Evolutionary conservation across 2,797 vertebrate species (phyloP).

Genomic region (Agapornis canus): DNA sequence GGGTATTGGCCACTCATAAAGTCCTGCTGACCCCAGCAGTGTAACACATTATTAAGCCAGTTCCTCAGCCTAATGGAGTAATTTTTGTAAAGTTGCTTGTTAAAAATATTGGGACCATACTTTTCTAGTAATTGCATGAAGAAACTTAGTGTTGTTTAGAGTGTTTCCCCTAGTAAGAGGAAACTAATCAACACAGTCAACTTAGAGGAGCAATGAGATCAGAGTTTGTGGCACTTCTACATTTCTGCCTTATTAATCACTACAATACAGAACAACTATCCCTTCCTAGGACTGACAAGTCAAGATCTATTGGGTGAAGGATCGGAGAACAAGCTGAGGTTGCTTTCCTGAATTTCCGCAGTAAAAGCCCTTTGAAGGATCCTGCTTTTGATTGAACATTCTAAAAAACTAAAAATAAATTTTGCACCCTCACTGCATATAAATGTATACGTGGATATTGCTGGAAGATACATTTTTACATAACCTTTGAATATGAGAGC

Average conservation of each 20-base stretch:
- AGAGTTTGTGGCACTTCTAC: neutral
- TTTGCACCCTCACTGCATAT: neutral
- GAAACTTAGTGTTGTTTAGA: neutral
- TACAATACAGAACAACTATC: neutral
- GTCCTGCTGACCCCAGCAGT: neutral
- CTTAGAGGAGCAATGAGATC: neutral
- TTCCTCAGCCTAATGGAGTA: neutral
- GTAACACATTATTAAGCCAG: neutral
- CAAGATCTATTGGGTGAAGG: neutral
- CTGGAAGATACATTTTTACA: neutral
- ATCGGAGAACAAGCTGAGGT: neutral
- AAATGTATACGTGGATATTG: neutral
- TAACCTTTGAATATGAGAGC: neutral
- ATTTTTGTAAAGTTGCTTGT: neutral
- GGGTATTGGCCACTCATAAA: neutral
- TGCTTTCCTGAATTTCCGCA: neutral
- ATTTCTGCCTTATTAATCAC: constrained; percentile 2
- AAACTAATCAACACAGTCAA: neutral
- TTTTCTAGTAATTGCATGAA: neutral
- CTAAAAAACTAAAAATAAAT: neutral
- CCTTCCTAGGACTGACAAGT: neutral
- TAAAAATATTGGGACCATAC: neutral
- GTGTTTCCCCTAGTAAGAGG: neutral
- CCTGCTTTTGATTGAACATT: neutral
- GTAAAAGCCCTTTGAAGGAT: neutral